These are phyloP conservation scores for Drosophila burlai DNA, from an alignment of 1,140 invertebrate species.

Conservation along the genomic window DNA sequence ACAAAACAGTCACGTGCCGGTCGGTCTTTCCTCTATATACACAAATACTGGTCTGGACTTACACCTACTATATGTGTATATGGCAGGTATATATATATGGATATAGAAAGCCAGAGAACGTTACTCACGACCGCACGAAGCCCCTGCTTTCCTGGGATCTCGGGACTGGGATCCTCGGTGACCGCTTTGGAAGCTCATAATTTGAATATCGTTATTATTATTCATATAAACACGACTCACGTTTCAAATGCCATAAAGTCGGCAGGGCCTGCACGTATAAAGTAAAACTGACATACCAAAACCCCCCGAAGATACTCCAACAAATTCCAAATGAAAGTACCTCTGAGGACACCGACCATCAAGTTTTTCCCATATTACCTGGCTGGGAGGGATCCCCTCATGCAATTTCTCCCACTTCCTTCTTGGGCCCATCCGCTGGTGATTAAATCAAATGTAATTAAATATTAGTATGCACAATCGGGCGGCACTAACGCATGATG, in stretches of 20 bases:
- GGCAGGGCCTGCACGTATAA: conserved; percentile 56
- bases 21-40: conserved; percentile 46
- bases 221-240: conserved; percentile 70
- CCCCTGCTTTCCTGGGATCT: conserved; percentile 20
- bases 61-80: conserved; percentile 33
- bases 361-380: conserved; percentile 10
- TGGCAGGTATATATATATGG: conserved; percentile 2
- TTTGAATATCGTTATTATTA: conserved; percentile 82
- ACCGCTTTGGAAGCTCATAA: conserved; percentile 49
- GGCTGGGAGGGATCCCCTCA: neutral
- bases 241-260: conserved; percentile 65
- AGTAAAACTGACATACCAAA: conserved; percentile 63
- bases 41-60: conserved; percentile 41
- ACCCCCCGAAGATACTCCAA: neutral
- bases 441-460: conserved; percentile 51
- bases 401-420: conserved; percentile 62
- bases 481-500: conserved; percentile 42
- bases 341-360: conserved; percentile 29
- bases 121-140: conserved; percentile 32
- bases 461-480: conserved; percentile 65
- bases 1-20: conserved; percentile 75
- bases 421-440: conserved; percentile 19
- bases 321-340: conserved; percentile 18
- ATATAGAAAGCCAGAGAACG: conserved; percentile 45
- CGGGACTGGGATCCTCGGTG: conserved; percentile 5